Evolutionary conservation across 2,797 vertebrate genomes (phyloP).

Genomic region (Ctenosaura bakeri): DNA sequence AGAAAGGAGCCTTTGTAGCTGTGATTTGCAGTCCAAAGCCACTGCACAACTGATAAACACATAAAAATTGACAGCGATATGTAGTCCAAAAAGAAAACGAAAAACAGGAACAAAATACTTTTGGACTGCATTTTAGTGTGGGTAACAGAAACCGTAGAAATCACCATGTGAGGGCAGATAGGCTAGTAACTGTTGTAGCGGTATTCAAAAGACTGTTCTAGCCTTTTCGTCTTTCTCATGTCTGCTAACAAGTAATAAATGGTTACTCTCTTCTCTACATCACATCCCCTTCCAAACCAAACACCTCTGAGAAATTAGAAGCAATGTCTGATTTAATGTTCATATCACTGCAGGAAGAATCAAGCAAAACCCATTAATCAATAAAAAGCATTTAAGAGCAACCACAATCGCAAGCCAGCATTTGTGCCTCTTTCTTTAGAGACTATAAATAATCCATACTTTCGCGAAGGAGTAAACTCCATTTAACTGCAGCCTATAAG

Average conservation of each 20-base stretch:
- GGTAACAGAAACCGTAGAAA: background rate
- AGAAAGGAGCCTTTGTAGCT: no score
- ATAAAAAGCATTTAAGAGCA: slow-evolving; percentile 44
- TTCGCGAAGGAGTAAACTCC: slow-evolving; percentile 41
- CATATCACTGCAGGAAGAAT: slow-evolving; percentile 21
- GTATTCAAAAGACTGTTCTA: background rate
- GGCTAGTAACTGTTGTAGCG: background rate
- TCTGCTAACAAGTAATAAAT: background rate
- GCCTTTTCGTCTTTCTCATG: background rate
- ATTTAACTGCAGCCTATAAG: slow-evolving; percentile 39
- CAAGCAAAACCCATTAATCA: slow-evolving; percentile 26
- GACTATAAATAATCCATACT: slow-evolving; percentile 52
- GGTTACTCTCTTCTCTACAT: background rate
- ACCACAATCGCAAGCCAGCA: slow-evolving; percentile 24
- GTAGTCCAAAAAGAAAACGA: no score
- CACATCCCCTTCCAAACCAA: slow-evolving; percentile 7
- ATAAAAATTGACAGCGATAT: no score
- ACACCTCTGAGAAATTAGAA: slow-evolving; percentile 32
- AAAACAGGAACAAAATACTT: no score
- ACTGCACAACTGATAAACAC: no score
- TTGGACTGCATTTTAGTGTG: no score
- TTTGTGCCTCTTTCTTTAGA: slow-evolving; percentile 27
- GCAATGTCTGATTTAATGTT: slow-evolving; percentile 25
- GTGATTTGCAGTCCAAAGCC: no score
- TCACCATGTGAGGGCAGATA: background rate